Evolutionary conservation across 2,888 invertebrate species (phyloP).

Genomic region (Caenorhabditis sinica): DNA sequence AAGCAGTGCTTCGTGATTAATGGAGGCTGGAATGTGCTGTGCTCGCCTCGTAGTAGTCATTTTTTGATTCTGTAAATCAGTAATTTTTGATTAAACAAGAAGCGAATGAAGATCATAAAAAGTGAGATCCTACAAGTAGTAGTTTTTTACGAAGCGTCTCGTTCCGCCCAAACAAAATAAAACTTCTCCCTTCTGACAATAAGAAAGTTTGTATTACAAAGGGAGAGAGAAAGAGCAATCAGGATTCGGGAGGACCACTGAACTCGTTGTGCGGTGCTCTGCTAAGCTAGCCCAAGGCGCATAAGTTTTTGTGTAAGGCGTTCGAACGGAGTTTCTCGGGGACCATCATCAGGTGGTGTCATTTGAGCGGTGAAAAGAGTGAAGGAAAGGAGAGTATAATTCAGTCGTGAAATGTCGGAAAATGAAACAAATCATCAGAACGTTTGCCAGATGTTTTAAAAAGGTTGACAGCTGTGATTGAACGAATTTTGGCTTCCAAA

Average conservation of each 20-base stretch:
- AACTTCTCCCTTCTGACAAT: neutral
- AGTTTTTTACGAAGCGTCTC: neutral
- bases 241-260: constrained; percentile 11
- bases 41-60: constrained; percentile 25
- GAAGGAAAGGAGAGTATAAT: constrained; percentile 21
- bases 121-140: neutral
- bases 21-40: constrained; percentile 16
- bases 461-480: neutral
- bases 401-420: constrained; percentile 39
- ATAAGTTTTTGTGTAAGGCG: constrained; percentile 52
- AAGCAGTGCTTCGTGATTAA: constrained; percentile 36
- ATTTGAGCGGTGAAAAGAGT: constrained; percentile 9
- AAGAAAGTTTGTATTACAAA: constrained; percentile 36
- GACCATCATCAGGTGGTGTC: constrained; percentile 41
- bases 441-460: constrained; percentile 22
- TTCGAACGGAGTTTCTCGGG: constrained; percentile 14
- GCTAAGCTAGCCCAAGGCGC: constrained; percentile 2
- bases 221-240: constrained; percentile 22
- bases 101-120: neutral
- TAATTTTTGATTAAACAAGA: neutral
- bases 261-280: constrained; percentile 18
- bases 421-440: constrained; percentile 9
- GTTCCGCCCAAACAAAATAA: constrained; percentile 20
- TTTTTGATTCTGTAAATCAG: constrained; percentile 22
- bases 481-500: neutral